Percentiles rank a stretch among this genome's conserved stretches.
Conservation (phyloP, 2,797 vertebrate genomes). For the Myotis myotis region DNA sequence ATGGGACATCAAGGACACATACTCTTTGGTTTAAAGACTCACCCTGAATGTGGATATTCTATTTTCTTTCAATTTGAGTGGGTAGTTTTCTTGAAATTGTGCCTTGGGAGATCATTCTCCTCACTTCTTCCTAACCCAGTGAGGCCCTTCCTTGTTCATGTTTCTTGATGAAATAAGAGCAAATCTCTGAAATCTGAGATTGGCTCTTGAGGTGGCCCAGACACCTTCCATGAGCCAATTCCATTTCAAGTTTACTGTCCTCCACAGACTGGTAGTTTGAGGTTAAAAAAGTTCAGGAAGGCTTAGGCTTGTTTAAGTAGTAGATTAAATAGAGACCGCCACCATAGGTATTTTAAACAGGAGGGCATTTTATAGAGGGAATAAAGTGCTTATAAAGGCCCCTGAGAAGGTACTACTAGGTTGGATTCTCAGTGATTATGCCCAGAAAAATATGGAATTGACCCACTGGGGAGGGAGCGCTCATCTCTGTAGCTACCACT, state of each 20-base stretch:
- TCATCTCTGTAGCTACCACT: neutral
- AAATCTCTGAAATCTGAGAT: neutral
- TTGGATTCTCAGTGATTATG: neutral
- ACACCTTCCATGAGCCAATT: neutral
- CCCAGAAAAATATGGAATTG: neutral
- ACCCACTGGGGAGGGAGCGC: neutral
- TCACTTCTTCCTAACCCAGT: neutral
- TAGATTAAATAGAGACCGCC: neutral
- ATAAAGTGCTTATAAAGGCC: neutral
- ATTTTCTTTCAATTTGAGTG: neutral
- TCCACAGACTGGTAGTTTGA: neutral
- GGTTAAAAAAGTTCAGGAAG: neutral
- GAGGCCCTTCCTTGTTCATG: neutral
- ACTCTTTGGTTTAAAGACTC: neutral
- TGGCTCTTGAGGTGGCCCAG: neutral
- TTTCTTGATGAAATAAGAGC: neutral
- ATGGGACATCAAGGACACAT: too few relatives aligned
- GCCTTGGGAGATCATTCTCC: neutral
- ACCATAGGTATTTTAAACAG: constrained; percentile 15
- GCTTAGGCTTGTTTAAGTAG: neutral
- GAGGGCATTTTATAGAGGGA: neutral
- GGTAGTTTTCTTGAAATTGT: neutral
- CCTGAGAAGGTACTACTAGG: neutral
- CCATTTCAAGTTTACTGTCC: constrained; percentile 23
- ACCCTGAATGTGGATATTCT: neutral